phyloP scores from a whole-genome alignment of 2,888 invertebrate species.

The Phania funesta region DNA sequence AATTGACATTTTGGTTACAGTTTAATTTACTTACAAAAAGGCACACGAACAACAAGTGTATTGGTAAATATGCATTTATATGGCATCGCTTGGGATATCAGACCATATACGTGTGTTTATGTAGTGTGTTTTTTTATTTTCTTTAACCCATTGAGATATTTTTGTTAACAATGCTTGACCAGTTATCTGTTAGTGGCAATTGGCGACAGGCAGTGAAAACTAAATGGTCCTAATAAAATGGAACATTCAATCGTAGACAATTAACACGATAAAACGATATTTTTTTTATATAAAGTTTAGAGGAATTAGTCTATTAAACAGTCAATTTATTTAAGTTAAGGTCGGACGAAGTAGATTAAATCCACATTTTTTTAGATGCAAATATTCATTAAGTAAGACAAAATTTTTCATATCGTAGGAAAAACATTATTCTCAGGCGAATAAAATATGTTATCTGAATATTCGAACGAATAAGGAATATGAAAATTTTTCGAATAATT shows the following conservation, averaged over 20 bases:
- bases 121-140: not conserved
- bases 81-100: conserved; percentile 15
- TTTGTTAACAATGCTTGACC: not conserved
- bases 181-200: not conserved
- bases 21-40: conserved; percentile 29
- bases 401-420: too few relatives aligned
- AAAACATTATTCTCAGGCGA: too few relatives aligned
- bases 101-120: conserved; percentile 4
- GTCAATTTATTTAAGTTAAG: too few relatives aligned
- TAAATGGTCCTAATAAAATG: not conserved
- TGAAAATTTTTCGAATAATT: too few relatives aligned
- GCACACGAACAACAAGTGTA: not conserved
- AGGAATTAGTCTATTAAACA: too few relatives aligned
- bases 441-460: too few relatives aligned
- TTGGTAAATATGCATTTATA: conserved; percentile 9
- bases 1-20: conserved; percentile 59
- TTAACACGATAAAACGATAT: too few relatives aligned
- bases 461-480: too few relatives aligned
- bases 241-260: not conserved
- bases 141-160: not conserved
- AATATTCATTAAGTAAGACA: too few relatives aligned
- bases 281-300: too few relatives aligned
- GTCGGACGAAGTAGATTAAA: too few relatives aligned
- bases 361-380: too few relatives aligned
- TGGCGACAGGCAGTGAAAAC: not conserved